Evolutionary conservation across 2,797 vertebrate species (phyloP), one percentile per base, ranked within the genome.

Genomic region (Molothrus ater): DNA sequence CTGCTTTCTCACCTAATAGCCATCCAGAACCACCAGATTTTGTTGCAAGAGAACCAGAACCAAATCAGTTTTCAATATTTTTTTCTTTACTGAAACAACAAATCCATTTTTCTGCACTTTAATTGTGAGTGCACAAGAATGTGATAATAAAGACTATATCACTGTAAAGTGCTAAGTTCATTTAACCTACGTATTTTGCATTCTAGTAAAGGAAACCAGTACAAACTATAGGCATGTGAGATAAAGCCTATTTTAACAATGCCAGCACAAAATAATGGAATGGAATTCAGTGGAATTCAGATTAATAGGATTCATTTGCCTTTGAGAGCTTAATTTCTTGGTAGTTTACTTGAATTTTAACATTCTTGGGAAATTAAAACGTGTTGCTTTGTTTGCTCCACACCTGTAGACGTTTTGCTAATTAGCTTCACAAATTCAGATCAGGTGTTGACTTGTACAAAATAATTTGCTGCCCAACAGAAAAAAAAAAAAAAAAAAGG

Each of bases 381-480:
- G 0, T 51, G 21, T 75, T 82, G 7, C 48, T 89, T 59, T 12
- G 18, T 83, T 83, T 91, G 34, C 28, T 80, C 9, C 34, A 24
- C 32, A 78, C 64, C 69, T 88, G 54, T 72, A 83, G 75, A 76
- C 17, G 17, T 76, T 78, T 61, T 96, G 80, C 45, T 92, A 80
- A 83, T 78, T 89, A 93, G 38, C 15, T 43, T 42, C 65, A 80
- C 43, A 92, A 95, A 96, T 95, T 96, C 88, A 70, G 56, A 76
- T 94, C 74, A 71, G 51, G 60, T 75, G 71, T 96, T 92, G 74
- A 63, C 54, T 38, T 34, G 50, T 47, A 95, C 54, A 85, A 96
- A 95, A 89, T 95, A 92, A 95, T 97, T 95, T 96, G 68, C 75
- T 89, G 63, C 53, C 78, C 50, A 83, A 45, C 36, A 16, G 3